Conservation (phyloP, 2,888 invertebrate species). For the Thysanoteuthis rhombus region DNA sequence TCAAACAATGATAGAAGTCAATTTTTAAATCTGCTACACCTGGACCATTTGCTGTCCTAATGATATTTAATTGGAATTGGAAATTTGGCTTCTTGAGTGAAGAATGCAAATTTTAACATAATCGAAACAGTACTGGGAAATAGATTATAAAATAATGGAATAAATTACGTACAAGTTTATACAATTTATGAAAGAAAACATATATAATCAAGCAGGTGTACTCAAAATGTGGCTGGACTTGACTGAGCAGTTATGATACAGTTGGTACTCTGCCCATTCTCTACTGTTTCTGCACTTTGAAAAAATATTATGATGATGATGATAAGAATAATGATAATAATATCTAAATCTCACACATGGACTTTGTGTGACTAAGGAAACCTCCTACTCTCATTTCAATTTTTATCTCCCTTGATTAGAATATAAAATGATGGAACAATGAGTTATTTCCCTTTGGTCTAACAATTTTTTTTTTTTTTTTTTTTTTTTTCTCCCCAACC, state of each 20-base stretch:
- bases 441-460: neutral
- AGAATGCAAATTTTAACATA: constrained; percentile 1
- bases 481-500: neutral
- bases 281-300: neutral
- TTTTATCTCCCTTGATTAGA: neutral
- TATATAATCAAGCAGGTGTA: neutral
- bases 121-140: neutral
- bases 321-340: too few relatives aligned
- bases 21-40: neutral
- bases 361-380: neutral
- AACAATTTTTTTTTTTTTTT: neutral
- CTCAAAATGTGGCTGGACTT: neutral
- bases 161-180: neutral
- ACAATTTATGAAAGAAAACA: neutral
- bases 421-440: neutral
- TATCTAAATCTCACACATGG: too few relatives aligned
- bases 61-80: constrained; percentile 12
- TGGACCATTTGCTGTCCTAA: neutral
- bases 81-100: neutral
- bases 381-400: neutral
- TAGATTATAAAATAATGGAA: neutral
- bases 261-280: neutral
- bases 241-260: neutral
- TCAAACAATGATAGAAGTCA: neutral
- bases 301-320: too few relatives aligned